Percentiles rank a stretch among this genome's conserved stretches.
Evolutionary conservation across 30 jellyfish, hydroid and myxozoan genomes (phyloP).

Genomic region (Turritopsis dohrnii): DNA sequence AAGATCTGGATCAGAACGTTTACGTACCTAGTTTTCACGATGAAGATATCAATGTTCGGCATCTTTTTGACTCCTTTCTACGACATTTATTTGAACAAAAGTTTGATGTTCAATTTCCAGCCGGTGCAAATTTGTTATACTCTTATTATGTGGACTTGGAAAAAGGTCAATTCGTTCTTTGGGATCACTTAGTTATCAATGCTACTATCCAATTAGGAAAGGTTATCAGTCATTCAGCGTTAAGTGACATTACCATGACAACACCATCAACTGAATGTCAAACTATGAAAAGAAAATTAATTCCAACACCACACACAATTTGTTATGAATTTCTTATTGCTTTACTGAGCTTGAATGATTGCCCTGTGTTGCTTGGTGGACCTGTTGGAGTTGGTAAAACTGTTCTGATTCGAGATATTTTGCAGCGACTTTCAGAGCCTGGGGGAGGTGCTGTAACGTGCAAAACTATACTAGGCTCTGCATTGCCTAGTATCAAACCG

Average conservation of each 20-base stretch:
- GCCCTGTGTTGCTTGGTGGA: conserved; percentile 63
- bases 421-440: conserved; percentile 53
- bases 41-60: conserved; percentile 39
- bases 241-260: background rate
- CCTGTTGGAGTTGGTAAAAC: conserved; percentile 74
- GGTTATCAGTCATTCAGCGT: conserved; percentile 52
- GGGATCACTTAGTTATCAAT: conserved; percentile 79
- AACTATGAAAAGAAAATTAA: conserved; percentile 1
- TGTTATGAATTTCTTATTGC: conserved; percentile 50
- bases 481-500: conserved; percentile 49
- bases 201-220: conserved; percentile 55
- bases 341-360: conserved; percentile 41
- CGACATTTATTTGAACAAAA: conserved; percentile 54
- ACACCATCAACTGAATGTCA: conserved; percentile 27
- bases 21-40: conserved; percentile 5
- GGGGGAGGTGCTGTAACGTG: conserved; percentile 73
- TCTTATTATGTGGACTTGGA: conserved; percentile 74
- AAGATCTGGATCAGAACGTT: conserved; percentile 47
- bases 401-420: conserved; percentile 39
- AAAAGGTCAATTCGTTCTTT: conserved; percentile 57
- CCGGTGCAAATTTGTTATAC: conserved; percentile 53
- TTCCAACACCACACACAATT: conserved; percentile 63
- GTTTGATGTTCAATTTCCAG: conserved; percentile 55
- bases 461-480: conserved; percentile 65
- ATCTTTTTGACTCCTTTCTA: conserved; percentile 54